Conservation (phyloP, 1,140 invertebrate genomes). For the Hylaeus volcanicus region DNA sequence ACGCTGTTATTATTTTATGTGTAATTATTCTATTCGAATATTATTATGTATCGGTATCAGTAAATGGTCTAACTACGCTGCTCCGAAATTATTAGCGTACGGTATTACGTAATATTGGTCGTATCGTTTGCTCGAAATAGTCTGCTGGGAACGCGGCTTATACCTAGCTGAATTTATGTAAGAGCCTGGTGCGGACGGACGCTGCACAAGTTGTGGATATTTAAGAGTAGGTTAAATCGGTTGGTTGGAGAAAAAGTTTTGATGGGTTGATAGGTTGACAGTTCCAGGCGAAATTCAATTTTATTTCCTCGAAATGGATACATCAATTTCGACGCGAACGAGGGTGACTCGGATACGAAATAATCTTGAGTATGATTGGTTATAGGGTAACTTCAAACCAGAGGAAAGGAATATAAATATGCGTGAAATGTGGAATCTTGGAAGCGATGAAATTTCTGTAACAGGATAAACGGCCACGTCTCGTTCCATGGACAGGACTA, state of each 20-base stretch:
- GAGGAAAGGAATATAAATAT: background rate
- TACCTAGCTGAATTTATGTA: background rate
- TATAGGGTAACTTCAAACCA: background rate
- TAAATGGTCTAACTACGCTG: background rate
- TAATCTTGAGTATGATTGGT: background rate
- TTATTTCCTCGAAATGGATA: background rate
- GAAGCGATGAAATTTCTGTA: background rate
- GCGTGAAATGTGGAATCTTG: background rate
- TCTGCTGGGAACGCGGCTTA: background rate
- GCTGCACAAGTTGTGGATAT: background rate
- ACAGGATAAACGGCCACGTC: too few relatives aligned
- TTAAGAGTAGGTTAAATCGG: slow-evolving; percentile 3
- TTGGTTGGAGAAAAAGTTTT: background rate
- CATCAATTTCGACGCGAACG: background rate
- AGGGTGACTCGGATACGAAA: background rate
- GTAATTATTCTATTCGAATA: too few relatives aligned
- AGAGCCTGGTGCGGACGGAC: background rate
- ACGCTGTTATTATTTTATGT: too few relatives aligned
- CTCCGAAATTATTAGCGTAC: background rate
- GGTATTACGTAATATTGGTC: background rate
- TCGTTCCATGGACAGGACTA: too few relatives aligned
- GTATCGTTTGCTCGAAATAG: background rate
- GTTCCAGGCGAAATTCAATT: background rate
- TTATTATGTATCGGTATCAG: background rate
- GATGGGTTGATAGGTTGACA: background rate